Evolutionary conservation across 2,113 vertebrate genomes (phyloP), one percentile per base, ranked within the genome.

Genomic region (Carassius auratus): DNA sequence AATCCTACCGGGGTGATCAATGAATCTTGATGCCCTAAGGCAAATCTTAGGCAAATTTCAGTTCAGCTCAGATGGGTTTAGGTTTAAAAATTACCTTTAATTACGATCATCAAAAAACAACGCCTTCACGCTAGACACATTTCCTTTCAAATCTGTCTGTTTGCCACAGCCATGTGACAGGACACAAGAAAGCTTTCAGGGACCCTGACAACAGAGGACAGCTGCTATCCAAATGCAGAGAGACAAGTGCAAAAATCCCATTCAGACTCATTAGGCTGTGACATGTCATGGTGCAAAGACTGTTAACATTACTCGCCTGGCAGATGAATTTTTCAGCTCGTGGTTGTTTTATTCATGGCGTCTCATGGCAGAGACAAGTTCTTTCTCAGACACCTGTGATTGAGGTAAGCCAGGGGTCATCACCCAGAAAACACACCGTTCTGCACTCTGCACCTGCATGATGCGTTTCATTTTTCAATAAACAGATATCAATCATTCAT

Each of bases 261-360:
- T 85, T 85, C 86, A 82, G 78, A 61, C 69, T 85, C 83, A 85
- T 85, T 87, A 85, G 52, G 84, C 50, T 74, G 84, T 74, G 69
- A 59, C 48, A 33, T 85, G 73, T 85, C 73, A 76, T 14, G 23
- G 80, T 59, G 17, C 52, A 59, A 50, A 36, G 66, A 69, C 87
- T 66, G 64, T 78, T 78, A 83, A 36, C 17, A 66, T 23, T 45
- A 62, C 57, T 50, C 45, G 75, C 15, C 12, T 26, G 76, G 62
- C 36, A 77, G 62, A 88, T 88, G 76, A 88, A 86, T 88, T 69
- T 84, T 88, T 86, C 81, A 88, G 84, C 62, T 17, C 0, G 26
- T 19, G 75, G 19, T 48, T 87, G 78, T 69, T 87, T 87, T 87
- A 85, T 85, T 82, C 62, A 82, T 85, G 26, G 21, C 3, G 21